Evolutionary conservation across 1,140 invertebrate species (phyloP), one percentile per base, ranked within the genome.

Genomic region (Calliphora vicina): DNA sequence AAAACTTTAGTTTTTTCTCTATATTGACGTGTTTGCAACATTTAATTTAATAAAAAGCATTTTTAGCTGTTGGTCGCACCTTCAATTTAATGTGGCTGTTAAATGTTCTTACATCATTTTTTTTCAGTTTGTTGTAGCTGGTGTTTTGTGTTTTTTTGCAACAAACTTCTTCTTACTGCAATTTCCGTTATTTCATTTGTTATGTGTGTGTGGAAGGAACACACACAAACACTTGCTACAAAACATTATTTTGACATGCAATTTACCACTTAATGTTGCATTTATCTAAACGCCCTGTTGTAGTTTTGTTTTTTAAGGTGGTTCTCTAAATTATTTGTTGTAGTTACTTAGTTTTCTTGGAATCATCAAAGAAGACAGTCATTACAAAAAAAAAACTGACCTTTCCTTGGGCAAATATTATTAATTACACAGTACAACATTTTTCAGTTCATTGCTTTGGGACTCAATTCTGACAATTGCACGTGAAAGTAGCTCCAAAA

Each of bases 41-140:
- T 67, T 67, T 67, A 67, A 67, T 67, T 67, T 67, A 67, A 67
- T 67, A 67, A 67, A 67, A 67, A 67, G 61, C 61, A 67, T 23
- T 67, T 67, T 67, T 67, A 5, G n/a, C 50, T 57, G 15, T 57
- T 23, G 61, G 61, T 67, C 61, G 61, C 61, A 67, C 61, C 61
- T 67, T 67, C 61, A 67, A 23, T 67, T 67, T 67, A 23, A 23
- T 67, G n/a, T 67, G 1, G 20, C 61, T 2, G 50, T 35, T 50
- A 12, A 50, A 50, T 50, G 45, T 50, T 50, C 45, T 50, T 50
- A 50, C 45, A 50, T 50, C 45, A 50, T 50, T 35, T 35, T 35
- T 35, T 35, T 35, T 5, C 35, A 50, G 12, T 50, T 50, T 50
- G 4, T 50, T 50, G 45, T 50, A 17, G 45, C 45, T 50, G 45